Percentiles rank a stretch among this genome's conserved stretches.
Conservation (phyloP, 2,113 vertebrate species). For the Thinocorus orbignyianus region DNA sequence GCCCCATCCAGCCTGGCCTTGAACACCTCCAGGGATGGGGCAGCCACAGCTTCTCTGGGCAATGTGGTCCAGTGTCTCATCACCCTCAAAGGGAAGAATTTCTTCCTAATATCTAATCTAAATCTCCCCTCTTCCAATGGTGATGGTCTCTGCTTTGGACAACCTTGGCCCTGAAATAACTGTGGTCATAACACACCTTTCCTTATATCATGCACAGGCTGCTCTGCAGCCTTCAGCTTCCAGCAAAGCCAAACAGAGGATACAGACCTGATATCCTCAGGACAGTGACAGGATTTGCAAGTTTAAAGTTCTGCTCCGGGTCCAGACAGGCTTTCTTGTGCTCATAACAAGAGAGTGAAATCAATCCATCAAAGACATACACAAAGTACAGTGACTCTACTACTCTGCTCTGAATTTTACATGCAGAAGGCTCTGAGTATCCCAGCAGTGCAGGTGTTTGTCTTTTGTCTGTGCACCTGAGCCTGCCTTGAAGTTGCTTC, state of each 20-base stretch:
- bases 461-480: neutral
- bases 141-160: neutral
- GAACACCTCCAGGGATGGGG: too few relatives aligned
- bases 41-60: too few relatives aligned
- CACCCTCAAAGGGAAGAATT: too few relatives aligned
- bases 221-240: neutral
- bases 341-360: neutral
- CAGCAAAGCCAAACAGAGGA: neutral
- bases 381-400: accelerated
- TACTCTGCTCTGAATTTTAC: neutral
- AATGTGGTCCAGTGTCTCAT: too few relatives aligned
- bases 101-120: too few relatives aligned
- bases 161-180: neutral
- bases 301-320: neutral
- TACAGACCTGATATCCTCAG: neutral
- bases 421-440: neutral
- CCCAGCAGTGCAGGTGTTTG: neutral
- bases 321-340: neutral
- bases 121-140: too few relatives aligned
- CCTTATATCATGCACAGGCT: neutral
- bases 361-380: neutral
- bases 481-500: neutral
- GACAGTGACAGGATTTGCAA: neutral
- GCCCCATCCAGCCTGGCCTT: too few relatives aligned
- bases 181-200: neutral